phyloP scores from a whole-genome alignment of 2,797 vertebrate species.

The Macropus fuliginosus region DNA sequence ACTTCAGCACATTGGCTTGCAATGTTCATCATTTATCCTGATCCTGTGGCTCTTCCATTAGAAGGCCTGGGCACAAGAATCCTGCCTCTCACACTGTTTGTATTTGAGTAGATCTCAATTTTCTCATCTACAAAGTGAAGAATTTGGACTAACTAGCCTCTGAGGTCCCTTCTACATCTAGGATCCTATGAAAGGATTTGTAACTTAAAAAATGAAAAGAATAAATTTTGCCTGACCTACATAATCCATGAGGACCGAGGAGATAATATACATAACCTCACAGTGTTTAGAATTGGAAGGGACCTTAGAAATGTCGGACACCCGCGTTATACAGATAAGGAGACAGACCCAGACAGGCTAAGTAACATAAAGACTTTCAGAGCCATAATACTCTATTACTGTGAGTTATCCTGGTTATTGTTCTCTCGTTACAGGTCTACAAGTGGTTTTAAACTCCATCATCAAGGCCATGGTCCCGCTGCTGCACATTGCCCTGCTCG shows the following conservation, averaged over 20 bases:
- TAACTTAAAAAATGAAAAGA: not conserved
- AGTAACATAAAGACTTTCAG: not conserved
- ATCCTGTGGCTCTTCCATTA: not conserved
- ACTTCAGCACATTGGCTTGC: not conserved
- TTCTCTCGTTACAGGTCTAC: constrained; percentile 91
- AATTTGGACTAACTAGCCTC: not conserved
- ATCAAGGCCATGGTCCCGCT: constrained; percentile 99
- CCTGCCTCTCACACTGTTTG: not conserved
- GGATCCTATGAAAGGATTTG: not conserved
- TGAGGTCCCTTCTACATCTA: not conserved
- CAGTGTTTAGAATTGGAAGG: not conserved
- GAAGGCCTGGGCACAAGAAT: not conserved
- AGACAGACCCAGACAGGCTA: not conserved
- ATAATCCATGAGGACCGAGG: not conserved
- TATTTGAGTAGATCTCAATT: not conserved
- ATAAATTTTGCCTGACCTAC: not conserved
- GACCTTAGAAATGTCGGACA: not conserved
- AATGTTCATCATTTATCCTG: not conserved
- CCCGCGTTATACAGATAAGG: not conserved
- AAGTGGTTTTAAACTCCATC: constrained; percentile 99
- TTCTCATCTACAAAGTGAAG: not conserved
- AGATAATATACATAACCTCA: not conserved
- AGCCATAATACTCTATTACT: not conserved
- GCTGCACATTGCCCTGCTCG: constrained; percentile 98
- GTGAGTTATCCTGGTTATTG: not conserved